These are phyloP conservation scores for Phyllostomus hastatus DNA, from an alignment of 2,113 vertebrate species.

Conservation along the genomic window DNA sequence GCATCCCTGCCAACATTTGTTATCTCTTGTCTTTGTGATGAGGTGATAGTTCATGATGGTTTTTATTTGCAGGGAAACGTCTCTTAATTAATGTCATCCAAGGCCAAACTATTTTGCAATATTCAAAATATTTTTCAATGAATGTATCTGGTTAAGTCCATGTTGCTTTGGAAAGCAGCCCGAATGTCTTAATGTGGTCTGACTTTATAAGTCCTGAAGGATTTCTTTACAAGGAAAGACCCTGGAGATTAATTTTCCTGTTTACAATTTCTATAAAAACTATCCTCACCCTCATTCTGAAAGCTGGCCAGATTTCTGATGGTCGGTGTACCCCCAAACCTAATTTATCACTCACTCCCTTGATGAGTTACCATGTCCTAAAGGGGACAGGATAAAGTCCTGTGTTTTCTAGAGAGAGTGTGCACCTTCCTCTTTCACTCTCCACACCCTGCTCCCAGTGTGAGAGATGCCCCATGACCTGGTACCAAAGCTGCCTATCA, in stretches of 20 bases:
- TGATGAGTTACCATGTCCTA: background rate
- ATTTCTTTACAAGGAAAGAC: constrained; percentile 50
- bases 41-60: background rate
- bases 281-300: background rate
- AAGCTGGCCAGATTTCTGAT: background rate
- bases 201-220: constrained; percentile 69
- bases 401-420: background rate
- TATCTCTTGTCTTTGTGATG: background rate
- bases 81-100: background rate
- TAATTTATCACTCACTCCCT: background rate
- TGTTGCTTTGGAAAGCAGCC: constrained; percentile 61
- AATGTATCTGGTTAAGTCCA: constrained; percentile 63
- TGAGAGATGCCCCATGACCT: background rate
- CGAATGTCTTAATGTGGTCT: constrained; percentile 62
- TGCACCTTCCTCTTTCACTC: background rate
- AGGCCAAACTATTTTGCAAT: constrained; percentile 44
- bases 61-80: constrained; percentile 31
- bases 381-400: background rate
- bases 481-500: background rate
- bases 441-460: no score
- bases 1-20: background rate
- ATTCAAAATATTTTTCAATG: constrained; percentile 60
- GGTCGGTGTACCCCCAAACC: background rate
- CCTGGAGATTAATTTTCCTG: constrained; percentile 58
- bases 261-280: constrained; percentile 56